Conservation (phyloP, 2,113 vertebrate species). For the Gymnorhina tibicen region DNA sequence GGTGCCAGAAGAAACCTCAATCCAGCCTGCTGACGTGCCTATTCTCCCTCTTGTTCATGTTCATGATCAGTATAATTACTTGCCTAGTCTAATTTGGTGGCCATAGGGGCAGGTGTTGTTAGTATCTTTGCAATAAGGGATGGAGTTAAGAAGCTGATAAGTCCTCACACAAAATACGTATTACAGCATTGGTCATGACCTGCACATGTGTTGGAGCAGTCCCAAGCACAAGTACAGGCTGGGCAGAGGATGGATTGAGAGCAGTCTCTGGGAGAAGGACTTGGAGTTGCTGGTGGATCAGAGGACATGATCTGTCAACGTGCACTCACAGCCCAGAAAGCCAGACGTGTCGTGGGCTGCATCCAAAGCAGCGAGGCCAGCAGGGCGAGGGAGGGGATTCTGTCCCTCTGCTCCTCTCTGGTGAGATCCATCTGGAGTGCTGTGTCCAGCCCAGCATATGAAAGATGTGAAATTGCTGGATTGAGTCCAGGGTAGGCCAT, state of each 20-base stretch:
- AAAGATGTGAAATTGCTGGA: neutral
- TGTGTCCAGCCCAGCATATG: neutral
- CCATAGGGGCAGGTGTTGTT: neutral
- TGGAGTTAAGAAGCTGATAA: neutral
- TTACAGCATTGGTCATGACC: neutral
- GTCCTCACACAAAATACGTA: neutral
- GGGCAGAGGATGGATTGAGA: neutral
- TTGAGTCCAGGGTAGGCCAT: rapidly evolving
- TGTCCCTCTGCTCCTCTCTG: neutral
- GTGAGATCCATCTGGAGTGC: neutral
- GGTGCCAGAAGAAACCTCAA: neutral
- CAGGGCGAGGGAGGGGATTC: neutral
- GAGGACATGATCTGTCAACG: neutral
- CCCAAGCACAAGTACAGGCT: neutral
- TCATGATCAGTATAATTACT: neutral
- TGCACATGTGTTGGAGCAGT: neutral
- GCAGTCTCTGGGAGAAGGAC: neutral
- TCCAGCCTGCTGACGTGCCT: neutral
- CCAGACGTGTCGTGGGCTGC: neutral
- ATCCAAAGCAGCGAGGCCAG: neutral
- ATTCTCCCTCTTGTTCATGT: neutral
- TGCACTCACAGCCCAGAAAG: neutral
- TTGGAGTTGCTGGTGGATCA: neutral
- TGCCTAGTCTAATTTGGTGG: neutral
- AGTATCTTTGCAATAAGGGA: neutral